Evolutionary conservation across 1,140 invertebrate genomes (phyloP).

Genomic region (Saccostrea echinata): DNA sequence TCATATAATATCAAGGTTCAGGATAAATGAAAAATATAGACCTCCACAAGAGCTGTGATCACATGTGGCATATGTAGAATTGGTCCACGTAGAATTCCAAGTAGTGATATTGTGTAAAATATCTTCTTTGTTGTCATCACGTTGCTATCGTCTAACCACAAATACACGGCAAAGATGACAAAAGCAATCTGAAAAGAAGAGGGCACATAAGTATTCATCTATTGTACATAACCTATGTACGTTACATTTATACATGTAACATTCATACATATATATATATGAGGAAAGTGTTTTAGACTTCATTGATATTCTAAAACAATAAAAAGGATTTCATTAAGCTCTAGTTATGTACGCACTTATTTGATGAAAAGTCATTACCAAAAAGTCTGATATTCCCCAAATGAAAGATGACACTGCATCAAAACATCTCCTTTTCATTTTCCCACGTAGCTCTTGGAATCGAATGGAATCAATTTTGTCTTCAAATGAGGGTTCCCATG

Average conservation of each 20-base stretch:
- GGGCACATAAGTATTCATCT: background rate
- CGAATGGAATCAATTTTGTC: background rate
- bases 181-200: background rate
- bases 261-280: background rate
- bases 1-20: background rate
- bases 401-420: background rate
- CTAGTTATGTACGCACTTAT: background rate
- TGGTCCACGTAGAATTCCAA: background rate
- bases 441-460: background rate
- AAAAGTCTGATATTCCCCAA: background rate
- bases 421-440: background rate
- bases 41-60: background rate
- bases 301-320: background rate
- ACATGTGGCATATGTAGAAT: background rate
- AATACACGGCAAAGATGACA: background rate
- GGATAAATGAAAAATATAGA: background rate
- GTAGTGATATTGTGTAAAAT: background rate
- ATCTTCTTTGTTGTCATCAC: background rate
- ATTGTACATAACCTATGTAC: background rate
- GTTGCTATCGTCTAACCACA: background rate
- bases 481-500: constrained; percentile 1
- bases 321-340: background rate
- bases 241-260: background rate
- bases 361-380: background rate
- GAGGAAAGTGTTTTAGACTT: too few species aligned